Conservation (phyloP, 2,888 invertebrate genomes). For the Ceraclea dissimilis region DNA sequence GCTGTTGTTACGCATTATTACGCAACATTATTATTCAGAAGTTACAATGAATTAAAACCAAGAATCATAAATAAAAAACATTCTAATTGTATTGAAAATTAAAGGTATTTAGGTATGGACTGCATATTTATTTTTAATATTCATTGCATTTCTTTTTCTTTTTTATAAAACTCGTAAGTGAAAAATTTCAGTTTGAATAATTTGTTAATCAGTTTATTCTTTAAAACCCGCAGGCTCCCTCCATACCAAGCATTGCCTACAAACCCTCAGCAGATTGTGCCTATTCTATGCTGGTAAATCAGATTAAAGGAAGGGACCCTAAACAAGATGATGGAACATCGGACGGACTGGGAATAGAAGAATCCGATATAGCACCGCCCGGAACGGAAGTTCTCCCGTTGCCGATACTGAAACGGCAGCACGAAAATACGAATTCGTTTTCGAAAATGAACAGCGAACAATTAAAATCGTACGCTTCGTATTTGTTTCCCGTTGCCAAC, state of each 20-base stretch:
- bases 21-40: no score
- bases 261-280: constrained; percentile 81
- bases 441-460: constrained; percentile 16
- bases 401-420: constrained; percentile 27
- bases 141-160: no score
- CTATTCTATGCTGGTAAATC: constrained; percentile 80
- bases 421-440: constrained; percentile 15
- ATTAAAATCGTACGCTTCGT: constrained; percentile 15
- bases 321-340: background rate
- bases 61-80: no score
- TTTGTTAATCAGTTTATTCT: constrained; percentile 2
- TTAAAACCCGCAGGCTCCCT: constrained; percentile 40
- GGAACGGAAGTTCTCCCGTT: constrained; percentile 36
- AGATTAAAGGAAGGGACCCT: constrained; percentile 59
- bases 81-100: no score
- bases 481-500: constrained; percentile 21
- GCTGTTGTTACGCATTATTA: no score
- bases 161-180: no score
- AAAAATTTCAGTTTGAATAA: no score
- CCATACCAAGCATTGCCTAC: constrained; percentile 61
- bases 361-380: constrained; percentile 39
- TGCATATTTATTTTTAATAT: no score
- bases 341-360: constrained; percentile 10
- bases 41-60: no score
- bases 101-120: no score